phyloP scores from a whole-genome alignment of 2,888 invertebrate species.

The Ametastegia equiseti region DNA sequence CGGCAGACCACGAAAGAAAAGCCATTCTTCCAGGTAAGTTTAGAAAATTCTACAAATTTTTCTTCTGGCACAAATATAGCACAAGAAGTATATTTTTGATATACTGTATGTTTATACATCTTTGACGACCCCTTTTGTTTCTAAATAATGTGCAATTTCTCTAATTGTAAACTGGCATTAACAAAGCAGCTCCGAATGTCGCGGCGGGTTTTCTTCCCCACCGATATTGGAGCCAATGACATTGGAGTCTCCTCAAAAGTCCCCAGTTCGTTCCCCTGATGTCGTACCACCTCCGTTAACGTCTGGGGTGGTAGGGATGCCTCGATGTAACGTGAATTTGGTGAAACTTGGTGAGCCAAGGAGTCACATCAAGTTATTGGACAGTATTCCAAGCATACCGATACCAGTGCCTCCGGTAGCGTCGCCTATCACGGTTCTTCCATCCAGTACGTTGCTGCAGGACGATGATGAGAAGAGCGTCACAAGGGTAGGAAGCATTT shows the following conservation, averaged over 20 bases:
- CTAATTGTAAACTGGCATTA: not conserved
- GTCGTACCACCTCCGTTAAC: conserved; percentile 53
- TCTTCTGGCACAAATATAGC: no score
- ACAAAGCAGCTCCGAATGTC: conserved; percentile 59
- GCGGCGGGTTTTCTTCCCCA: conserved; percentile 54
- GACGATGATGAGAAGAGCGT: conserved; percentile 66
- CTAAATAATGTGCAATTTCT: not conserved
- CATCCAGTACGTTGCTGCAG: conserved; percentile 57
- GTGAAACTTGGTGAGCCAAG: conserved; percentile 70
- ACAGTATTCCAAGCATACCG: conserved; percentile 70
- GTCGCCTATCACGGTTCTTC: conserved; percentile 62
- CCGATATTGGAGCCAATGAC: conserved; percentile 54
- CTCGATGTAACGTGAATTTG: conserved; percentile 70
- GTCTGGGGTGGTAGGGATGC: conserved; percentile 63
- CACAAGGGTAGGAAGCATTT: conserved; percentile 51
- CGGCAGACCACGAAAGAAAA: conserved; percentile 76
- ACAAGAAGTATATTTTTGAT: no score
- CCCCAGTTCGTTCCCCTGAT: conserved; percentile 52
- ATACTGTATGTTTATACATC: no score
- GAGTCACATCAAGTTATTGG: conserved; percentile 71
- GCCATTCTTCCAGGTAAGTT: conserved; percentile 64
- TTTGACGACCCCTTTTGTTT: not conserved
- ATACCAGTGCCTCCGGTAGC: conserved; percentile 65
- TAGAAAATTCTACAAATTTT: no score
- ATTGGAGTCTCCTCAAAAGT: conserved; percentile 56